phyloP scores from a whole-genome alignment of 2,797 vertebrate species.

The Hafferia zeledoni region DNA sequence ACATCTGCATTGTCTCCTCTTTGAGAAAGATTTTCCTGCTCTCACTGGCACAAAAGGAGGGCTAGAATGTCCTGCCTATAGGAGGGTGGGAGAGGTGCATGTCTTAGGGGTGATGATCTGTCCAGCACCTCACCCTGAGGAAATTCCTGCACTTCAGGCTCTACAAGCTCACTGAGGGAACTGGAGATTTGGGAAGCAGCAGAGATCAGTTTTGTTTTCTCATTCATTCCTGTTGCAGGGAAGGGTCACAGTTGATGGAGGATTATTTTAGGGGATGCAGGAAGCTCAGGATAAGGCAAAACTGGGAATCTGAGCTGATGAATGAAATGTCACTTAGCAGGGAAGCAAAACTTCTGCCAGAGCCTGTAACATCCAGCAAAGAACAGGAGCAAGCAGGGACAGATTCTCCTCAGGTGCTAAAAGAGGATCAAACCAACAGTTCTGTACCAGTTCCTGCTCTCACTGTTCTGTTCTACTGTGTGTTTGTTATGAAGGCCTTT shows the following conservation, averaged over 20 bases:
- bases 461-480: neutral
- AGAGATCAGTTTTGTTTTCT: neutral
- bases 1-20: neutral
- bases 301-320: neutral
- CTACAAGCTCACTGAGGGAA: neutral
- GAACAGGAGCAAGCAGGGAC: neutral
- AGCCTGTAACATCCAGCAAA: neutral
- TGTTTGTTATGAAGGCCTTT: neutral
- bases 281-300: neutral
- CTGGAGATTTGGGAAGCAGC: neutral
- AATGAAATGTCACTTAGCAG: neutral
- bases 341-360: neutral
- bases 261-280: too few species aligned
- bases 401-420: neutral
- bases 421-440: neutral
- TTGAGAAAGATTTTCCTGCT: neutral
- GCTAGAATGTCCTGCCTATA: neutral
- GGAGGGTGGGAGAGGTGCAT: neutral
- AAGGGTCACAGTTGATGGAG: too few species aligned
- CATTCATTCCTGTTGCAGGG: neutral
- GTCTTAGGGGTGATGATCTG: neutral
- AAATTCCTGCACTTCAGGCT: neutral
- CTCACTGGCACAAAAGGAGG: neutral
- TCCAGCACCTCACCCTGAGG: neutral
- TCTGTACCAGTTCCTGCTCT: neutral